Base-by-base conservation (phyloP, 2,797 vertebrate genomes). In the Manis crassicaudata region DNA sequence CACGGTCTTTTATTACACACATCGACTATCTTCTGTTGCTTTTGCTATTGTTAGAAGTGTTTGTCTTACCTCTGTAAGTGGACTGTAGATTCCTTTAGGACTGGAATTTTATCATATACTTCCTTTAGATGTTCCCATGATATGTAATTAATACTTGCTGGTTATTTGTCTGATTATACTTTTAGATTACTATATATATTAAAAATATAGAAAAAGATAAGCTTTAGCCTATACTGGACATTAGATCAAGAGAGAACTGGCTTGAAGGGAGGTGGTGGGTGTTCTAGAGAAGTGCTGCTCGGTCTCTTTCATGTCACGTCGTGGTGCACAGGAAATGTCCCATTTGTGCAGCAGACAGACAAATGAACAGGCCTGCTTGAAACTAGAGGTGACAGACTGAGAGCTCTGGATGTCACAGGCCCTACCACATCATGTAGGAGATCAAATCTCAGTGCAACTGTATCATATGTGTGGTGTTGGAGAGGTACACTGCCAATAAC, bases 11-110 rank as follows among this genome's bases (percentile, higher is more conserved):
- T 89, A 95, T 93, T 90, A 60, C 29, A 90, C 11, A 40, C 52
- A 67, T 65, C 63, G 56, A 87, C 37, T 65, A 70, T 75, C 43
- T 87, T 94, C 91, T 80, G 89, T 90, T 81, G 50, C 73, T 79
- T 94, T 76, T 94, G 75, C 80, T 84, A 54, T 76, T 37, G 46
- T 62, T 92, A 50, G 40, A 87, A 87, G 46, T 54, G 58, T 62
- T 89, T 40, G 54, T 72, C 27, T 93, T 72, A 94, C 80, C 68
- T 86, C 65, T 93, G 4, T 58, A 80, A 95, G 18, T 94, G 68
- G 40, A 92, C 92, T 93, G 80, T 12, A 91, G 62, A 94, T 70
- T 62, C 70, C 35, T 94, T 27, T 17, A 70, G 20, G 65, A 70
- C 50, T 72, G 20, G 62, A 70, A 60, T 93, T 93, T 70, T 81